Conservation (phyloP, 1,140 invertebrate genomes). For the Acromyrmex heyeri region DNA sequence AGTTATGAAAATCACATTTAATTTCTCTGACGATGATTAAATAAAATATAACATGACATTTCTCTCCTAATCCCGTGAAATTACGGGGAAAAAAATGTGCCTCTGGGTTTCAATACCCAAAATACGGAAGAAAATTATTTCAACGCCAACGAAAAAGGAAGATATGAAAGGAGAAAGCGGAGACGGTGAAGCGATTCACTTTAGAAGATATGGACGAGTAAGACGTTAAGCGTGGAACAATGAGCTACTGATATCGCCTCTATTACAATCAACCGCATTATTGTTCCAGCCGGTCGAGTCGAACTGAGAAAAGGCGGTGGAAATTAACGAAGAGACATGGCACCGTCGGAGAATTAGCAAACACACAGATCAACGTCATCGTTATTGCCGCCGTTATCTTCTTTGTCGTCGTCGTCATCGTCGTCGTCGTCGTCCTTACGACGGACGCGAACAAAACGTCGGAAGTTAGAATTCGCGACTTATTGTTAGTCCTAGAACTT, state of each 20-base stretch:
- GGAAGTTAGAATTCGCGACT: constrained; percentile 12
- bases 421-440: background rate
- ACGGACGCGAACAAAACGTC: constrained; percentile 35
- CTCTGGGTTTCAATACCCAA: background rate
- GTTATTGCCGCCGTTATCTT: background rate
- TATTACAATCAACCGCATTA: constrained; percentile 78
- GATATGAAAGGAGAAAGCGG: background rate
- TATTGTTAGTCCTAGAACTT: background rate
- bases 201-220: constrained; percentile 55
- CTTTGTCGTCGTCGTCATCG: background rate
- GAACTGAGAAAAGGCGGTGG: constrained; percentile 71
- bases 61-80: background rate
- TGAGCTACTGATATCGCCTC: constrained; percentile 70
- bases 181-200: background rate
- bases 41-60: background rate
- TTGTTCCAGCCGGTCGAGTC: constrained; percentile 69
- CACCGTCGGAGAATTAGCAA: constrained; percentile 57
- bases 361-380: constrained; percentile 24
- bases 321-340: constrained; percentile 65
- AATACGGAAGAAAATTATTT: constrained; percentile 1
- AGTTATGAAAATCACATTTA: background rate
- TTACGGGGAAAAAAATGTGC: background rate
- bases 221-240: constrained; percentile 68
- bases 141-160: background rate
- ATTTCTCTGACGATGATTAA: background rate